Evolutionary conservation across 2,888 invertebrate genomes (phyloP), one percentile per base, ranked within the genome.

Genomic region (Melangyna quadrimaculata): DNA sequence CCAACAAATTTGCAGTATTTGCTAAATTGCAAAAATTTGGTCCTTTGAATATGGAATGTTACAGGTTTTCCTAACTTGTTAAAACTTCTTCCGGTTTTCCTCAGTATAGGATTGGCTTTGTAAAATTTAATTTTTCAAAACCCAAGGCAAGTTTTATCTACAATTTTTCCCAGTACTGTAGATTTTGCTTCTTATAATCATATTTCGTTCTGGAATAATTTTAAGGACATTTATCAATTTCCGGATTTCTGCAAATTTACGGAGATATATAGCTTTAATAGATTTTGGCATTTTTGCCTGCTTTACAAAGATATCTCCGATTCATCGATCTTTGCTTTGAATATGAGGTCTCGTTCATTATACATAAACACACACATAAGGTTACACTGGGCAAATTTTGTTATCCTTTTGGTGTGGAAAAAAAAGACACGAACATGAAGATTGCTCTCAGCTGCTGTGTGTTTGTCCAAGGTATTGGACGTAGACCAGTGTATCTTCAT

Each of bases 221-320:
- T 83, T 67, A 78, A 74, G 78, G 78, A 83, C 71, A 83, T 83
- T 78, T 74, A 83, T 83, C 83, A 83, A 83, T 83, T 83, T 83
- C 78, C 78, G 74, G 70, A 74, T 78, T 78, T 78, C 70, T 74
- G 78, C 65, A n/a, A 83, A 67, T 83, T 78, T 78, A 48, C 32
- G 9, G 27, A 22, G 22, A 63, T n/a, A n/a, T n/a, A 65, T 65
- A 73, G 59, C 69, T 67, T 69, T 82, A 78, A 82, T 82, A 63
- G 69, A 78, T 65, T 78, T 74, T 83, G 83, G 83, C 78, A 78
- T 29, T 37, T 17, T 83, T 70, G 73, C 83, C 70, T 4, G 2
- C 51, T n/a, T n/a, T 69, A 40, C 57, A 35, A 40, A 29, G 59
- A 65, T 19, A 59, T 78, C 27, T 29, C 27, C 12, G n/a, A 67